Percentiles rank a stretch among this genome's conserved stretches.
These are phyloP conservation scores for Macrosteles quadrilineatus DNA, from an alignment of 1,140 invertebrate species.

Conservation along the genomic window DNA sequence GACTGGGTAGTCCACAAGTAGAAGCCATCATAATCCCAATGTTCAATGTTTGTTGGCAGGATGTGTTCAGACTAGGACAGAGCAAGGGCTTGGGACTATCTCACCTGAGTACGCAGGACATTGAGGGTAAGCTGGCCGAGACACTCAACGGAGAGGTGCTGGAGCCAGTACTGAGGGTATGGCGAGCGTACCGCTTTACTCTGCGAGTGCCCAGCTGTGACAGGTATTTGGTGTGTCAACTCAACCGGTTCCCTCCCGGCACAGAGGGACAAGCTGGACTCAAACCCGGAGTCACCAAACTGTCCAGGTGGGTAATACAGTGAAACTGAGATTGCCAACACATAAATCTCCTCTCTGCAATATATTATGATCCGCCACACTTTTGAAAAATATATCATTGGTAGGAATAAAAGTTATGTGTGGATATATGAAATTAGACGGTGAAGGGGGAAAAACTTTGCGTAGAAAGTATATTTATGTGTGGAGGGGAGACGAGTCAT, in stretches of 20 bases:
- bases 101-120: slow-evolving; percentile 51
- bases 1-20: no score
- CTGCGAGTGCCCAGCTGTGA: slow-evolving; percentile 68
- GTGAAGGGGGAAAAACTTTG: no score
- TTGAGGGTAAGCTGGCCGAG: slow-evolving; percentile 74
- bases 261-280: slow-evolving; percentile 54
- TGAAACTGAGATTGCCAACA: neutral
- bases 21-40: no score
- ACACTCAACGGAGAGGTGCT: slow-evolving; percentile 78
- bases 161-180: slow-evolving; percentile 69
- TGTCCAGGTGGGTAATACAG: slow-evolving; percentile 51
- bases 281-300: slow-evolving; percentile 65
- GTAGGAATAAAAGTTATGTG: no score
- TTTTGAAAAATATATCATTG: no score
- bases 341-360: neutral
- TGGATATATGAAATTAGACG: no score
- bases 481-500: no score
- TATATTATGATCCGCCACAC: neutral
- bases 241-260: slow-evolving; percentile 62
- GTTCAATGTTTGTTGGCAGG: no score
- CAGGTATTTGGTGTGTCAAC: slow-evolving; percentile 71
- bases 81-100: slow-evolving; percentile 62
- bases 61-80: slow-evolving; percentile 66
- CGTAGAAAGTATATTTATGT: no score
- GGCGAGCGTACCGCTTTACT: slow-evolving; percentile 70